Conservation (phyloP, 2,888 invertebrate species). For the Scelioninae gen. 2 region DNA sequence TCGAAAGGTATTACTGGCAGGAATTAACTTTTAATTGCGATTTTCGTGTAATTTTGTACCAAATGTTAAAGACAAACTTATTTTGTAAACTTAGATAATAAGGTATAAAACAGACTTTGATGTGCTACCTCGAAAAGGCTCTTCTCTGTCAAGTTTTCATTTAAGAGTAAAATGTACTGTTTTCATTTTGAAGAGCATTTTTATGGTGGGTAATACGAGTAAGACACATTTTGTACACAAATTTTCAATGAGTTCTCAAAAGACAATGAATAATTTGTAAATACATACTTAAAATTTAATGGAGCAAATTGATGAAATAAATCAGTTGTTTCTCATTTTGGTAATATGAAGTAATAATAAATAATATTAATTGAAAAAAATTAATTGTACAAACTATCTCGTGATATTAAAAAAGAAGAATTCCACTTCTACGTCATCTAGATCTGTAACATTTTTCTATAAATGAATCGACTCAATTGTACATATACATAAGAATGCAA, state of each 20-base stretch:
- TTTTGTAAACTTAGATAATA: constrained; percentile 45
- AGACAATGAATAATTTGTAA: constrained; percentile 39
- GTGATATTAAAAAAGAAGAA: constrained; percentile 43
- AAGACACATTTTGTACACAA: constrained; percentile 36
- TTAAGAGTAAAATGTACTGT: background rate
- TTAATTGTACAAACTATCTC: constrained; percentile 53
- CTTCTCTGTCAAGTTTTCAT: constrained; percentile 13
- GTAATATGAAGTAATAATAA: constrained; percentile 9
- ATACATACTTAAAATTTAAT: constrained; percentile 32
- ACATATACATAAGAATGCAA: constrained; percentile 44
- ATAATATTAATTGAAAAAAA: constrained; percentile 12
- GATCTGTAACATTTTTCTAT: constrained; percentile 55
- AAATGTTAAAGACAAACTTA: constrained; percentile 52
- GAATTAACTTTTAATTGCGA: constrained; percentile 45
- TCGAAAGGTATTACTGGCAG: constrained; percentile 40
- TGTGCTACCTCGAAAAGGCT: constrained; percentile 51
- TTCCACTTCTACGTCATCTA: constrained; percentile 39
- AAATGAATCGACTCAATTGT: constrained; percentile 49
- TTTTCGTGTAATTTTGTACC: constrained; percentile 53
- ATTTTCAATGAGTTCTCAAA: constrained; percentile 47
- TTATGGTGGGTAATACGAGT: constrained; percentile 36
- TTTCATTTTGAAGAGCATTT: constrained; percentile 39
- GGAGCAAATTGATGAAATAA: constrained; percentile 19
- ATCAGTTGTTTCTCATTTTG: constrained; percentile 22
- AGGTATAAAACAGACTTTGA: constrained; percentile 42